Evolutionary conservation across 2,113 vertebrate species (phyloP).

Genomic region (Oreocharis arfaki): DNA sequence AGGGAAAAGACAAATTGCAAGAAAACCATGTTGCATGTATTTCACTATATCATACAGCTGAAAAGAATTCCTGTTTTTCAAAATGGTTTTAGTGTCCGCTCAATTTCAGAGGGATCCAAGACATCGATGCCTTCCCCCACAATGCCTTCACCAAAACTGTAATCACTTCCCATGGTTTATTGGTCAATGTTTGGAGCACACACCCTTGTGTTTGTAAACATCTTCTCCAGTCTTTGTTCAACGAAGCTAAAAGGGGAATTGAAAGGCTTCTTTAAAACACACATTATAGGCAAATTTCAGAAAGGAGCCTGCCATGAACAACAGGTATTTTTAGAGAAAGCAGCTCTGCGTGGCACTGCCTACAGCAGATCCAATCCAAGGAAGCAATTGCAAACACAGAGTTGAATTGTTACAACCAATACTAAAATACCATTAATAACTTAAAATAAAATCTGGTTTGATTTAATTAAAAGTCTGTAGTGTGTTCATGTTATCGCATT

Average conservation of each 20-base stretch:
- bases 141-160: background rate
- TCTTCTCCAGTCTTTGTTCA: background rate
- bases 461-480: background rate
- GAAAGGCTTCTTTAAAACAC: background rate
- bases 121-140: rapidly evolving
- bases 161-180: background rate
- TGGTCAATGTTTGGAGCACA: background rate
- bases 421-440: background rate
- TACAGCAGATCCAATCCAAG: background rate
- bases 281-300: background rate
- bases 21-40: background rate
- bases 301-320: background rate
- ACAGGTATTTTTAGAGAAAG: background rate
- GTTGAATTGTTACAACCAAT: background rate
- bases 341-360: background rate
- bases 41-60: background rate
- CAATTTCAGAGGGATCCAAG: background rate
- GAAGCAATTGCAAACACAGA: background rate
- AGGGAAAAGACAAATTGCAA: background rate
- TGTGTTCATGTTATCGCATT: background rate
- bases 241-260: background rate
- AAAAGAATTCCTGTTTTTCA: background rate
- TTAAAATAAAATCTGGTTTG: background rate
- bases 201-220: background rate
- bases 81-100: background rate